Base-by-base conservation (phyloP, 1,140 invertebrate species). In the Theocolax elegans region DNA sequence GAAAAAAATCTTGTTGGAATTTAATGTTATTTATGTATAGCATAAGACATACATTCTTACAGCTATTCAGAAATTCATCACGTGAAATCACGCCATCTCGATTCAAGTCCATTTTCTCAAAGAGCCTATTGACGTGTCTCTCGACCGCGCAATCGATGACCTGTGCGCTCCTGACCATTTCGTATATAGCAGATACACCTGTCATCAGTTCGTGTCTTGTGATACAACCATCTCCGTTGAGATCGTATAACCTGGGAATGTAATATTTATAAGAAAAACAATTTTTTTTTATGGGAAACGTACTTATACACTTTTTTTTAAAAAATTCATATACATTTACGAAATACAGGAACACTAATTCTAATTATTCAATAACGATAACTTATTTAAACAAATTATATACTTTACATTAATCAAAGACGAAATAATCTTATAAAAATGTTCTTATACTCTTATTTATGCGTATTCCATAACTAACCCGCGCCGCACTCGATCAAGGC, bases 141-240 rank as follows among this genome's bases (percentile, higher is more conserved):
- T 80, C 72, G 17, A 80, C 48, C 7, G 76, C 71, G 13, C 71
- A 68, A 17, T 80, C 75, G 9, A 77, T 67, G 4, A 23, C 70
- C 3, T 78, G 75, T 10, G 59, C 56, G 17, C 73, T 73, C 35
- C 78, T 62, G 2, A 81, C 73, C 76, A 84, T 81, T 53, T 83
- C 82, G 19, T 83, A 83, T 75, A 81, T 80, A 7, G 83, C 77
- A 1, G 80, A 76, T 49, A 83, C 53, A 54, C 79, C 78, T 2
- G 72, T 23, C 7, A 72, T 63, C 82, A 84, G 83, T 44, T 83
- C 82, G 25, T 73, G 69, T 63, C 76, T 81, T 7, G 82, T 81
- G 58, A 84, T 82, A 15, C 74, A 77, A 54, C 82, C 83, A 31
- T 84, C 80, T 1, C 80, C 79, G 62, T 83, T 77, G 13, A 82